phyloP scores from a whole-genome alignment of 2,888 invertebrate species.

The Apotomis turbidana region DNA sequence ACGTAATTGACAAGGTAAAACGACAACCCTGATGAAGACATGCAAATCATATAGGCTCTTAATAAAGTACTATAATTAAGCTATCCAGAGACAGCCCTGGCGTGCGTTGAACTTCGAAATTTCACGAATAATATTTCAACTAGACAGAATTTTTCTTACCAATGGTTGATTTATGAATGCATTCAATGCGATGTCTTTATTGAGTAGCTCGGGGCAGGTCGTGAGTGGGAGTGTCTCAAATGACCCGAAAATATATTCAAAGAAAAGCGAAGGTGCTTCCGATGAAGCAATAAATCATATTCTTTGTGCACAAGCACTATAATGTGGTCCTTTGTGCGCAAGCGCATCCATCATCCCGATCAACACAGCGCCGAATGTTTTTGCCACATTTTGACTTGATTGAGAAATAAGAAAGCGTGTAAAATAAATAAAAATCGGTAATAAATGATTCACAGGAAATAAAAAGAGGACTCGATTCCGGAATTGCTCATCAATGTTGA shows the following conservation, averaged over 20 bases:
- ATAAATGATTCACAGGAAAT: conserved; percentile 31
- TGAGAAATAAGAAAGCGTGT: conserved; percentile 39
- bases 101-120: conserved; percentile 41
- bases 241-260: conserved; percentile 73
- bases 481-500: conserved; percentile 1
- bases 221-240: conserved; percentile 75
- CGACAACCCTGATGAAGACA: conserved; percentile 42
- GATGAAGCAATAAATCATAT: conserved; percentile 80
- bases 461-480: conserved; percentile 16
- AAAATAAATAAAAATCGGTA: conserved; percentile 33
- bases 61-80: conserved; percentile 43
- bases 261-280: conserved; percentile 55
- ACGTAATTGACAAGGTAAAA: not conserved
- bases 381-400: conserved; percentile 37
- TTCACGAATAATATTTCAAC: conserved; percentile 63
- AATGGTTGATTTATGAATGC: conserved; percentile 70
- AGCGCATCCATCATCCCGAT: conserved; percentile 67
- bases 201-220: conserved; percentile 73
- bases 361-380: conserved; percentile 47
- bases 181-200: conserved; percentile 78
- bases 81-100: conserved; percentile 44
- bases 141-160: conserved; percentile 60
- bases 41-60: conserved; percentile 30
- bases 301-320: conserved; percentile 68
- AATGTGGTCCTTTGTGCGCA: conserved; percentile 65